These are phyloP conservation scores for Papilio machaon DNA, from an alignment of 1,140 invertebrate genomes.

Conservation along the genomic window DNA sequence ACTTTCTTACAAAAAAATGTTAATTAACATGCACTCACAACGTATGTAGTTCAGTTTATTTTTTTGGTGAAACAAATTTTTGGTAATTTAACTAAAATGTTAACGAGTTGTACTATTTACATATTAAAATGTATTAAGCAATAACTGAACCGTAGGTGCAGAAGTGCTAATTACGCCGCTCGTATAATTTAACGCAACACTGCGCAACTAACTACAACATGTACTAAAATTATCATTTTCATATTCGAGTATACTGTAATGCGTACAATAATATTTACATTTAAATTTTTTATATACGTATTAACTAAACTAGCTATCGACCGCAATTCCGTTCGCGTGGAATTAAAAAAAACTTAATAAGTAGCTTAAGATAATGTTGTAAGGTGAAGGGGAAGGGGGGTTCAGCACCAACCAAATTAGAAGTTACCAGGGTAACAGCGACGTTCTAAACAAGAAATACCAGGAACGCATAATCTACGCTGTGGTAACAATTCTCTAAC, in stretches of 20 bases:
- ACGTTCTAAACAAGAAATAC: slow-evolving; percentile 41
- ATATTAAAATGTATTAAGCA: background rate
- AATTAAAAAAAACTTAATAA: background rate
- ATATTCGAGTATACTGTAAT: too few species aligned
- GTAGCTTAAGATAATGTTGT: background rate
- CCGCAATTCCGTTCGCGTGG: too few species aligned
- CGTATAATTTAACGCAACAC: slow-evolving; percentile 24
- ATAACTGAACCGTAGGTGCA: background rate
- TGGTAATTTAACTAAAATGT: background rate
- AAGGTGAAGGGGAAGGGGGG: background rate
- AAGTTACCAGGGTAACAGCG: background rate
- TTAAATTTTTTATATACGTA: too few species aligned
- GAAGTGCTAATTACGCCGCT: slow-evolving; percentile 24
- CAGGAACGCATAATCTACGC: slow-evolving; percentile 47
- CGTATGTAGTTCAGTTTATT: too few species aligned
- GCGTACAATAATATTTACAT: background rate
- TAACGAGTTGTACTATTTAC: background rate
- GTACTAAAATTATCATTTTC: slow-evolving; percentile 16
- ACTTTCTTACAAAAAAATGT: background rate
- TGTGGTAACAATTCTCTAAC: slow-evolving; percentile 40
- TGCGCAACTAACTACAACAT: slow-evolving; percentile 18
- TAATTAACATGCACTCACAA: background rate
- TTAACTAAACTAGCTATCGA: too few species aligned
- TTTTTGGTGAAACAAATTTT: too few species aligned
- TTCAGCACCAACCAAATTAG: background rate